Percentiles rank a stretch among this genome's conserved stretches.
Conservation (phyloP, 1,140 invertebrate genomes). For the Bombus superbus region DNA sequence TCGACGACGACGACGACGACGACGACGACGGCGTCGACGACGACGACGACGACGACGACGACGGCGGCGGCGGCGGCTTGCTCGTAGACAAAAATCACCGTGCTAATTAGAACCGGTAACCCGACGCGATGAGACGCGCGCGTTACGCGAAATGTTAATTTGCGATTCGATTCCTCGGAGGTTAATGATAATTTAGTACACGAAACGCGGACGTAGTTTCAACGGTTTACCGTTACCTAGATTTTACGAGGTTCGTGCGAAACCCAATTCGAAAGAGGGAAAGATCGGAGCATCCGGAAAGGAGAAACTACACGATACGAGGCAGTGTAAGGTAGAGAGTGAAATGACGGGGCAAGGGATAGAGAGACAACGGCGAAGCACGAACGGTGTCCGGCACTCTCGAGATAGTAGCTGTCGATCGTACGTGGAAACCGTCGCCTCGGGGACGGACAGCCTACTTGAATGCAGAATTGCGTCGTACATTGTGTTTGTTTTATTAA, state of each 20-base stretch:
- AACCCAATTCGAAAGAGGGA: neutral
- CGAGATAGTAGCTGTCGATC: conserved; percentile 69
- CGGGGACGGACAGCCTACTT: conserved; percentile 65
- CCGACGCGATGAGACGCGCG: neutral
- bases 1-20: neutral
- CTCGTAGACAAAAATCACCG: conserved; percentile 27
- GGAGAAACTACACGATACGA: neutral
- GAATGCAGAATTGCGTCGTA: conserved; percentile 75
- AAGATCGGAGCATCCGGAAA: neutral
- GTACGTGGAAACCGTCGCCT: conserved; percentile 68
- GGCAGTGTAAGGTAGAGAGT: neutral
- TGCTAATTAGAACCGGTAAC: conserved; percentile 46
- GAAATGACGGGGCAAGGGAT: conserved; percentile 12
- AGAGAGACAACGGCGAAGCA: conserved; percentile 53
- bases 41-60: no score
- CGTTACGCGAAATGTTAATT: neutral
- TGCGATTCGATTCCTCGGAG: neutral
- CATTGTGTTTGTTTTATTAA: conserved; percentile 80
- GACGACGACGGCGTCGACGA: no score
- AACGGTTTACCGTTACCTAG: neutral
- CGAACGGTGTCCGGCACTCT: conserved; percentile 44
- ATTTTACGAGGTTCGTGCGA: conserved; percentile 11
- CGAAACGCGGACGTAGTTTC: neutral
- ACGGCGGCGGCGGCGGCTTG: no score
- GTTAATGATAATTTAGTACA: conserved; percentile 8